These are phyloP conservation scores for Orchesellides sinensis DNA, from an alignment of 2,888 invertebrate species.

Conservation along the genomic window DNA sequence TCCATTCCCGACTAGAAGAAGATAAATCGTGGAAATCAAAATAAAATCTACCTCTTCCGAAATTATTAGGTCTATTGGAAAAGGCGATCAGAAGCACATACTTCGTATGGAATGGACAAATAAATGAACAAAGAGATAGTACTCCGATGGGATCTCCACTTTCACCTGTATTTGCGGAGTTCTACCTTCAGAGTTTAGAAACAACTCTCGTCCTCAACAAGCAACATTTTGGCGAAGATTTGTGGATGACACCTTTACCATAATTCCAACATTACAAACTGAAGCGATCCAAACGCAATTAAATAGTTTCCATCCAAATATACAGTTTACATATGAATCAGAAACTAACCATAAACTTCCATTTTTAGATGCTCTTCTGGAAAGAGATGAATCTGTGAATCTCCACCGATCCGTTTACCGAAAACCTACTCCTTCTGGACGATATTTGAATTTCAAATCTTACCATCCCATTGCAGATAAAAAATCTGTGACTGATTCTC, in stretches of 20 bases:
- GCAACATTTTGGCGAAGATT: not conserved
- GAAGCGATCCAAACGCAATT: not conserved
- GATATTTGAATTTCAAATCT: conserved; percentile 36
- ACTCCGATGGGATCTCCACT: conserved; percentile 48
- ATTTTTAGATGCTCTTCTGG: conserved; percentile 30
- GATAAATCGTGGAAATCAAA: too few species aligned
- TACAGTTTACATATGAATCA: conserved; percentile 36
- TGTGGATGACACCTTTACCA: conserved; percentile 26
- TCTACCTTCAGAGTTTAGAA: conserved; percentile 61
- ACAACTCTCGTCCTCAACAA: conserved; percentile 20
- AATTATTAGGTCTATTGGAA: too few species aligned
- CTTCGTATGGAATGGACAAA: too few species aligned
- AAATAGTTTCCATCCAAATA: conserved; percentile 20
- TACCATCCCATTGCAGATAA: conserved; percentile 32
- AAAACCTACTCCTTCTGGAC: conserved; percentile 24
- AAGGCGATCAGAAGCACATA: too few species aligned
- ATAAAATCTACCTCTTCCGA: too few species aligned
- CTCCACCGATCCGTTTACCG: conserved; percentile 4
- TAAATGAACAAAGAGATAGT: not conserved
- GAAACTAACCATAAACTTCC: conserved; percentile 10
- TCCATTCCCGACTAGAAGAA: not conserved
- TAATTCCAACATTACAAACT: not conserved
- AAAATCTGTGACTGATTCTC: conserved; percentile 32
- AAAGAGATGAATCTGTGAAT: not conserved
- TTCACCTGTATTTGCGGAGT: conserved; percentile 38